phyloP scores from a whole-genome alignment of 1,140 invertebrate genomes.

The Bombus waltoni region DNA sequence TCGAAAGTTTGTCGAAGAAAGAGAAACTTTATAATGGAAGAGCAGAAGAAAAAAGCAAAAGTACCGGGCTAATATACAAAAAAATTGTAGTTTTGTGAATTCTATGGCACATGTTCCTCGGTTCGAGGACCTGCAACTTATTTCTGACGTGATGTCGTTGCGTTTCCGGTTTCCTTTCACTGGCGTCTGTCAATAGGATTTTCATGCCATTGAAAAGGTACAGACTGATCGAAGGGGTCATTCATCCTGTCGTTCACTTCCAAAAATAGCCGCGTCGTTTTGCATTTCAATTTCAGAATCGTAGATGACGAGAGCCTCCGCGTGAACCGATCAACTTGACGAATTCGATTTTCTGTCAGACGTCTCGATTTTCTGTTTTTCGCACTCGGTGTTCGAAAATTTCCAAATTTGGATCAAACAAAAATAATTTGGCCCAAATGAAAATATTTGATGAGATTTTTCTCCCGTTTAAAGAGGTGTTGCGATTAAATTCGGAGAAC shows the following conservation, averaged over 20 bases:
- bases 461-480: too few species aligned
- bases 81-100: slow-evolving; percentile 58
- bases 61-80: slow-evolving; percentile 50
- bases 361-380: not conserved
- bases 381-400: not conserved
- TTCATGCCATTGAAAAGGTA: not conserved
- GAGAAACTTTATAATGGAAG: slow-evolving; percentile 45
- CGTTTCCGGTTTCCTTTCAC: not conserved
- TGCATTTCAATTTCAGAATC: not conserved
- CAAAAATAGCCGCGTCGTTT: not conserved
- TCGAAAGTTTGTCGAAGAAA: slow-evolving; percentile 1
- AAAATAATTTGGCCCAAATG: not conserved
- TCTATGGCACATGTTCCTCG: not conserved
- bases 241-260: not conserved
- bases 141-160: not conserved
- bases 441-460: too few species aligned
- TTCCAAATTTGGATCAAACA: not conserved
- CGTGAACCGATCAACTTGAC: not conserved
- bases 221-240: not conserved
- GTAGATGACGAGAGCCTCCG: not conserved
- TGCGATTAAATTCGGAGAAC: too few species aligned
- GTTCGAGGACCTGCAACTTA: not conserved
- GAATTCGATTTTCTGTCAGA: not conserved
- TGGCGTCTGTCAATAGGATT: not conserved
- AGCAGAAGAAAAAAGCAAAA: not conserved